phyloP scores from a whole-genome alignment of 2,797 vertebrate species.

The Enteromius treurensis region DNA sequence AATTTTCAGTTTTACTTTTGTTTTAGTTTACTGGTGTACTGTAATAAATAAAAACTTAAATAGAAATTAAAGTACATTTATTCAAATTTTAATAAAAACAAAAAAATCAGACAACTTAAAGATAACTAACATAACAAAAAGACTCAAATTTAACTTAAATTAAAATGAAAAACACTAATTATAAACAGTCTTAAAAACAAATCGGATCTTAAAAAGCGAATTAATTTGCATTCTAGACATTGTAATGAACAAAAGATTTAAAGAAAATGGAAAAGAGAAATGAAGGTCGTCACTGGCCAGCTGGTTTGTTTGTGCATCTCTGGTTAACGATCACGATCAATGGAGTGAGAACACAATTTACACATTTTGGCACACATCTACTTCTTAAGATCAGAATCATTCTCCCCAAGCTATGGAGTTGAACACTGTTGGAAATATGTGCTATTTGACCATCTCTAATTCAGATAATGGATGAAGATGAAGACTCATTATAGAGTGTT shows the following conservation, averaged over 20 bases:
- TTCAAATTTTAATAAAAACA: neutral
- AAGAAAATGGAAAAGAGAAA: no score
- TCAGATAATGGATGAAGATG: constrained; percentile 14
- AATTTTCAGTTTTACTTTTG: no score
- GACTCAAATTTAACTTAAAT: neutral
- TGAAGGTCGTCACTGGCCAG: no score
- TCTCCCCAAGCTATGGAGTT: constrained; percentile 8
- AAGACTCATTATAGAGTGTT: constrained; percentile 5
- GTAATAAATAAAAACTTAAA: neutral
- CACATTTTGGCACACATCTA: neutral
- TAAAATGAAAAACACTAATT: neutral
- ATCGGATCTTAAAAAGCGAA: neutral
- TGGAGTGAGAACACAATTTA: neutral
- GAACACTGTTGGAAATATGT: constrained; percentile 1
- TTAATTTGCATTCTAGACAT: neutral
- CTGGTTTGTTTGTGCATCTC: no score
- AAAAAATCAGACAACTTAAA: neutral
- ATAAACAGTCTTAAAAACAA: neutral
- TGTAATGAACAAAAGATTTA: no score
- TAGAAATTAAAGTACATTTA: neutral
- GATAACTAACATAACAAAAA: neutral
- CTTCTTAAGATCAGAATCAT: constrained; percentile 11
- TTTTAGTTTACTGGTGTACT: neutral
- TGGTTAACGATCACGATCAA: no score
- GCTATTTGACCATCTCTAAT: constrained; percentile 18